These are phyloP conservation scores for Drosophila aldrichi DNA, from an alignment of 2,888 invertebrate genomes.

Conservation along the genomic window DNA sequence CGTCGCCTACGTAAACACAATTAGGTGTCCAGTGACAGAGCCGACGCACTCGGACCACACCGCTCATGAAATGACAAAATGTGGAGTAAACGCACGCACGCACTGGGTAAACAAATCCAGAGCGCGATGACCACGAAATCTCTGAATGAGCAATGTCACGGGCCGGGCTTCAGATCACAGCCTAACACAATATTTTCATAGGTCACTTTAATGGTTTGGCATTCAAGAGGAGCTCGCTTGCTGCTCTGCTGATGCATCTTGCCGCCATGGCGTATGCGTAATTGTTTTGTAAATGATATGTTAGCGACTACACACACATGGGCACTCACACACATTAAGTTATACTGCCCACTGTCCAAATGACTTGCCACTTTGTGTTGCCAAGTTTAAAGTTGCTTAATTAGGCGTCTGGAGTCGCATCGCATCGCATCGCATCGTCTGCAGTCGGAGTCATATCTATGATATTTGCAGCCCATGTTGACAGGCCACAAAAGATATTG, in stretches of 20 bases:
- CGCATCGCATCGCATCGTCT: not conserved
- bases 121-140: slow-evolving; percentile 24
- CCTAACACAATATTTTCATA: slow-evolving; percentile 77
- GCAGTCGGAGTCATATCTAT: slow-evolving; percentile 28
- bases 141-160: slow-evolving; percentile 57
- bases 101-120: slow-evolving; percentile 63
- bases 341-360: slow-evolving; percentile 60
- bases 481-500: slow-evolving; percentile 57
- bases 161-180: slow-evolving; percentile 40
- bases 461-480: slow-evolving; percentile 67
- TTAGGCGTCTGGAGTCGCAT: slow-evolving; percentile 53
- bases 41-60: slow-evolving; percentile 30
- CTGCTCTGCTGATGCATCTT: slow-evolving; percentile 48
- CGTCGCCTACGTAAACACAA: slow-evolving; percentile 74
- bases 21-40: slow-evolving; percentile 63
- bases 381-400: slow-evolving; percentile 67
- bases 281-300: slow-evolving; percentile 75
- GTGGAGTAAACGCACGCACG: slow-evolving; percentile 72
- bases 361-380: slow-evolving; percentile 74
- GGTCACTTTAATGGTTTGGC: slow-evolving; percentile 74
- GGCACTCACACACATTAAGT: slow-evolving; percentile 11
- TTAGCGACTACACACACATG: slow-evolving; percentile 20
- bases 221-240: slow-evolving; percentile 43
- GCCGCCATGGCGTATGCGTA: slow-evolving; percentile 58
- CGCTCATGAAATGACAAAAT: slow-evolving; percentile 75